Base-by-base conservation (phyloP, 2,888 invertebrate species). In the Dasypolia templi region DNA sequence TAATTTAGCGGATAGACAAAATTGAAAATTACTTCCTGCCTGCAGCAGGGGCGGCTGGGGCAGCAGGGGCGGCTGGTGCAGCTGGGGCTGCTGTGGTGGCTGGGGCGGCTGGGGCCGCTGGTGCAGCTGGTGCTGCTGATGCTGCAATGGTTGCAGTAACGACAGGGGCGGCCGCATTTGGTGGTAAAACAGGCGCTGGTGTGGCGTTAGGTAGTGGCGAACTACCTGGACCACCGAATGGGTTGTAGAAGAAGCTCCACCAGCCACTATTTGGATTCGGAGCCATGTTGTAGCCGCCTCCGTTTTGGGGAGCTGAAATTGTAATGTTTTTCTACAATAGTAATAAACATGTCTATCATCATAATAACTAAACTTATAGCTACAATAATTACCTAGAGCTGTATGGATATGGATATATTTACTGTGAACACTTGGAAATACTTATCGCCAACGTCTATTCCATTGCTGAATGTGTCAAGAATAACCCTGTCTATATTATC, bases 221-320 rank as follows among this genome's bases (percentile, higher is more conserved):
- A 32, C 22, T 17, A 29, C 39, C 32, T 17, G 55, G 14, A 7
- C 77, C 68, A 44, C 76, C 44, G 22, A 3, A 6, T 1, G 72
- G 61, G 12, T 44, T 49, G 88, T 86, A 71, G 66, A 82, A 78
- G 70, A 92, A 64, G 7, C 58, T 70, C 84, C 88, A 88, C 32
- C 11, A 39, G 2, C 67, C 62, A 9, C 9, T 32, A 56, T 35
- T 46, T 32, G 17, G 39, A 59, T 75, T 46, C 3, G 65, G 82
- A 22, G 26, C 4, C 82, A 92, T 77, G 7, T 88, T 90, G 11
- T 93, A 51, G 73, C 91, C 92, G 59, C 86, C 89, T n/a, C 92
- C 93, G 61, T 85, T 89, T n/a, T 87, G 80, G 51, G 91, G 89
- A 19, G 92, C 93, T 92, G 88, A 53, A 91, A 92, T 70, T 51